Conservation (phyloP, 2,797 vertebrate species). For the Chelon auratus region DNA sequence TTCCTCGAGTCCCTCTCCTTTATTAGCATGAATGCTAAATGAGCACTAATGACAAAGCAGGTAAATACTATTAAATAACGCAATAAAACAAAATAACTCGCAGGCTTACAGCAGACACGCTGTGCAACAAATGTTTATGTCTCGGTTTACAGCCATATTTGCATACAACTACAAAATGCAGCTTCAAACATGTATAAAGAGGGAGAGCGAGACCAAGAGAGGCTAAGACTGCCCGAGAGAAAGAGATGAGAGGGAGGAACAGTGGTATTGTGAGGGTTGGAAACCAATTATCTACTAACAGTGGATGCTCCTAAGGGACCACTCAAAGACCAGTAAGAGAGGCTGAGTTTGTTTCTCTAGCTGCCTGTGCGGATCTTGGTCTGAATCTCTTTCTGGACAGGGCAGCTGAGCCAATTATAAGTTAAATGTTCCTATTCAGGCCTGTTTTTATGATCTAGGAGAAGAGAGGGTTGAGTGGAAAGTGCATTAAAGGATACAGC, state of each 20-base stretch:
- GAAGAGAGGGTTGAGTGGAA: background rate
- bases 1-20: conserved; percentile 40
- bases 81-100: conserved; percentile 23
- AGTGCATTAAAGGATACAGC: background rate
- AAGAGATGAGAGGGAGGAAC: conserved; percentile 18
- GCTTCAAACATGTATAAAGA: conserved; percentile 13
- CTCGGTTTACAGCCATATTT: conserved; percentile 3
- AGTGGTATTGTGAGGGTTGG: conserved; percentile 53
- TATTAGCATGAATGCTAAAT: conserved; percentile 52
- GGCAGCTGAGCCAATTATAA: conserved; percentile 57
- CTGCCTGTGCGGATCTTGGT: conserved; percentile 36
- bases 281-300: conserved; percentile 74
- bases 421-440: conserved; percentile 47
- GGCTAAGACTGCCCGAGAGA: conserved; percentile 15
- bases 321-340: conserved; percentile 38
- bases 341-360: conserved; percentile 30
- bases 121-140: background rate
- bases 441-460: conserved; percentile 17
- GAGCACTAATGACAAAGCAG: conserved; percentile 31
- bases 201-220: conserved; percentile 10
- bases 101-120: background rate
- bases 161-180: conserved; percentile 16
- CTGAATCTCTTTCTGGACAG: conserved; percentile 53
- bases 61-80: conserved; percentile 23
- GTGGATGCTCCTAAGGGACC: conserved; percentile 56